Evolutionary conservation across 2,888 invertebrate species (phyloP).

Genomic region (Anthophora plumipes): DNA sequence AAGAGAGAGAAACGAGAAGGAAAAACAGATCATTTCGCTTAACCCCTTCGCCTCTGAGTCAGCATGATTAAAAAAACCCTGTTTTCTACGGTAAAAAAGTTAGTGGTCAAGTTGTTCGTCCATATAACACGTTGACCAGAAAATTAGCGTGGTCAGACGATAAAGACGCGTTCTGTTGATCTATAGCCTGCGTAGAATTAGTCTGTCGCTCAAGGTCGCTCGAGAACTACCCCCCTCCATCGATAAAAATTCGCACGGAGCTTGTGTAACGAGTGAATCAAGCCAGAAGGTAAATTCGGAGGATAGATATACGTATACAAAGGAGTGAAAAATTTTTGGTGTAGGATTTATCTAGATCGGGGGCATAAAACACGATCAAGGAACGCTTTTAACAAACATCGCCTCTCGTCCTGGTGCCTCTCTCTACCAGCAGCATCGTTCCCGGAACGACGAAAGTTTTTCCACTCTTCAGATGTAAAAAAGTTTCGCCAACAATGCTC

Average conservation of each 20-base stretch:
- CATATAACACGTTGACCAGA: no score
- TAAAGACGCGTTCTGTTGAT: no score
- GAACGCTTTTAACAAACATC: conserved; percentile 35
- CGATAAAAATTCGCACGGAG: no score
- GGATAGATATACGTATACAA: not conserved
- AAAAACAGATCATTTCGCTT: conserved; percentile 9
- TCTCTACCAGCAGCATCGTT: not conserved
- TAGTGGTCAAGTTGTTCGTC: not conserved
- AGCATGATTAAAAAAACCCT: not conserved
- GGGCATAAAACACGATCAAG: conserved; percentile 13
- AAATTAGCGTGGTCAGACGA: no score
- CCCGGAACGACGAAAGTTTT: conserved; percentile 32
- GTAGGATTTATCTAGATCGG: conserved; percentile 1
- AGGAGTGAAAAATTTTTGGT: not conserved
- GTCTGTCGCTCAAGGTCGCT: no score
- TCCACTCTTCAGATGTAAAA: conserved; percentile 36
- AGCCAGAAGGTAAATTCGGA: not conserved
- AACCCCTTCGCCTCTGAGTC: conserved; percentile 1
- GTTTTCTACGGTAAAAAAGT: not conserved
- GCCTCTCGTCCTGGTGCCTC: conserved; percentile 6
- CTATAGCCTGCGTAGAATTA: no score
- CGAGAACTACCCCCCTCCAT: no score
- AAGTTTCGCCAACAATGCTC: conserved; percentile 39
- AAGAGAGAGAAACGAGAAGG: no score
- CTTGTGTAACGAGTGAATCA: not conserved